phyloP scores from a whole-genome alignment of 1,140 invertebrate genomes.

The Conopomorpha cramerella region DNA sequence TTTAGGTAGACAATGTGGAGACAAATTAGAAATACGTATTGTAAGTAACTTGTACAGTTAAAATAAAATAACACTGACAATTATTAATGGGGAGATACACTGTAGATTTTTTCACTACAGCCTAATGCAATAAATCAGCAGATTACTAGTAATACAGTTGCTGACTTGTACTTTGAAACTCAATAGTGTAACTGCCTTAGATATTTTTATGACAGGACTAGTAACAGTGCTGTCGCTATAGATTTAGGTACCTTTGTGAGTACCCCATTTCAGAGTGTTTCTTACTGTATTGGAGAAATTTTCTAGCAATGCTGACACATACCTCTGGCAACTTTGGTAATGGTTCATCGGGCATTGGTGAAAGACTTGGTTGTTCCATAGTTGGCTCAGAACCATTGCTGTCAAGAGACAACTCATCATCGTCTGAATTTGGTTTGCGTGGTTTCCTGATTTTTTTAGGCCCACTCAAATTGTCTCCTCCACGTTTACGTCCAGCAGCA shows the following conservation, averaged over 20 bases:
- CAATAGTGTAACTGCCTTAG: no score
- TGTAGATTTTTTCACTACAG: no score
- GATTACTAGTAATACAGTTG: no score
- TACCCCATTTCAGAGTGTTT: neutral
- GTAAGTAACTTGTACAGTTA: no score
- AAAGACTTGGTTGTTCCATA: slow-evolving; percentile 16
- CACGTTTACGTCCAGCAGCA: slow-evolving; percentile 17
- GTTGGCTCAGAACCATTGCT: slow-evolving; percentile 21
- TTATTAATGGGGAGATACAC: no score
- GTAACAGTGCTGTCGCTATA: no score
- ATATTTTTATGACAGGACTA: no score
- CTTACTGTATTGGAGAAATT: neutral
- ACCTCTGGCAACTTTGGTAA: slow-evolving; percentile 30
- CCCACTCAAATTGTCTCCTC: slow-evolving; percentile 5
- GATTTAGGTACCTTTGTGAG: no score
- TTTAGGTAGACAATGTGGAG: neutral
- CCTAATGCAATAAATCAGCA: no score
- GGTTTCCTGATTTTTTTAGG: slow-evolving; percentile 15
- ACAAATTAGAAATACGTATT: neutral
- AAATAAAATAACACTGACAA: no score
- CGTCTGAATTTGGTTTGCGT: slow-evolving; percentile 21
- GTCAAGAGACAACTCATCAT: slow-evolving; percentile 15
- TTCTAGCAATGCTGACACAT: slow-evolving; percentile 2
- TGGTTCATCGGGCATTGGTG: slow-evolving; percentile 22
- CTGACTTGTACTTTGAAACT: neutral